Evolutionary conservation across 2,113 vertebrate genomes (phyloP).

Genomic region (Epinephelus lanceolatus): DNA sequence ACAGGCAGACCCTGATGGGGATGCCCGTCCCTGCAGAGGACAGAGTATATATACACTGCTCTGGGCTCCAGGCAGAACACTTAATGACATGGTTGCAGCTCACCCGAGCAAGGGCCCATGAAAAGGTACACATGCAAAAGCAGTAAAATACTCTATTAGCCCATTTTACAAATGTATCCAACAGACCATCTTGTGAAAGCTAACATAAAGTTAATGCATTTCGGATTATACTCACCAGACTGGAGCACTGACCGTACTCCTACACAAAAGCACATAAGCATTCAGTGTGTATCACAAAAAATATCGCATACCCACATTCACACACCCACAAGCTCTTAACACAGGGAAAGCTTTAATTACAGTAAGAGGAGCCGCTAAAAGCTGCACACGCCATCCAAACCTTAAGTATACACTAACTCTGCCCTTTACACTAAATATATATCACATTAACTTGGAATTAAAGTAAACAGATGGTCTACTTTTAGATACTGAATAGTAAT

Average conservation of each 20-base stretch:
- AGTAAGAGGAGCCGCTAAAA: slow-evolving; percentile 67
- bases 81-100: slow-evolving; percentile 66
- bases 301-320: slow-evolving; percentile 41
- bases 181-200: slow-evolving; percentile 10
- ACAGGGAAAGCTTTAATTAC: slow-evolving; percentile 79
- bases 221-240: slow-evolving; percentile 28
- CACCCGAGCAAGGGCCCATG: slow-evolving; percentile 25
- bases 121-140: slow-evolving; percentile 55
- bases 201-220: slow-evolving; percentile 35
- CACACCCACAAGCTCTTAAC: slow-evolving; percentile 68
- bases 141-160: slow-evolving; percentile 36
- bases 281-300: slow-evolving; percentile 37
- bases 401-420: slow-evolving; percentile 74
- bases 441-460: slow-evolving; percentile 63
- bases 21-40: slow-evolving; percentile 71
- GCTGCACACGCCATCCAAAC: slow-evolving; percentile 75
- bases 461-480: slow-evolving; percentile 61
- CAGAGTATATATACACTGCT: slow-evolving; percentile 57
- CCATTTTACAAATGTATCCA: slow-evolving; percentile 36
- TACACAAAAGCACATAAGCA: slow-evolving; percentile 28
- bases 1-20: slow-evolving; percentile 72
- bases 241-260: not conserved
- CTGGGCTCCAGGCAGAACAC: slow-evolving; percentile 54
- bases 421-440: slow-evolving; percentile 70
- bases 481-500: slow-evolving; percentile 55